These are phyloP conservation scores for Drosophila formosana DNA, from an alignment of 2,888 invertebrate species.

Conservation along the genomic window DNA sequence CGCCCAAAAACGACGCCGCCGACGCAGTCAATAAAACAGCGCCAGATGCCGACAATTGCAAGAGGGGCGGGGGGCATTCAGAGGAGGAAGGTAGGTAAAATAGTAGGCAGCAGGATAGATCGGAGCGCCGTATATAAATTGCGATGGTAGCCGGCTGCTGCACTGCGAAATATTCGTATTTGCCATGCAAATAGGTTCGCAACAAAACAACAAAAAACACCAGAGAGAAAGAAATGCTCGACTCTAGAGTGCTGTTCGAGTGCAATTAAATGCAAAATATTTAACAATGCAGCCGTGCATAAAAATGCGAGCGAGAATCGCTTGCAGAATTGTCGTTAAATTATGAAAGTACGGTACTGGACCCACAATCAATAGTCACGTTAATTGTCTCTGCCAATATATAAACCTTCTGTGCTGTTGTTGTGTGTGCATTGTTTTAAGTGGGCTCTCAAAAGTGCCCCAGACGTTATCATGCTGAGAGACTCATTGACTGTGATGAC, in stretches of 20 bases:
- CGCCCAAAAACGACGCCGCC: constrained; percentile 47
- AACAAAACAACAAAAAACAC: constrained; percentile 19
- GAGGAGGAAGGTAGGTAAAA: neutral
- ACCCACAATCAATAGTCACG: constrained; percentile 47
- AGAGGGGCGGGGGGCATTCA: neutral
- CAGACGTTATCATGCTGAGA: constrained; percentile 40
- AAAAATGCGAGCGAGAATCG: constrained; percentile 32
- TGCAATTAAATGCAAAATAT: constrained; percentile 79
- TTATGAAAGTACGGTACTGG: constrained; percentile 37
- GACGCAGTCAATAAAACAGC: constrained; percentile 69
- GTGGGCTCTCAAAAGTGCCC: constrained; percentile 47
- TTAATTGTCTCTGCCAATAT: constrained; percentile 45
- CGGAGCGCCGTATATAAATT: constrained; percentile 60
- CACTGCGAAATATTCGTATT: constrained; percentile 71
- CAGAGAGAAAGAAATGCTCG: constrained; percentile 22
- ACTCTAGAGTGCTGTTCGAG: constrained; percentile 53
- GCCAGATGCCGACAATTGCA: constrained; percentile 57
- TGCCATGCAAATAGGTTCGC: constrained; percentile 68
- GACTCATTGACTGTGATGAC: constrained; percentile 31
- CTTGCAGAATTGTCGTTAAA: constrained; percentile 36
- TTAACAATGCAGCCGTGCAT: constrained; percentile 60
- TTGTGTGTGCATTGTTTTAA: constrained; percentile 38
- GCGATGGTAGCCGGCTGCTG: constrained; percentile 40
- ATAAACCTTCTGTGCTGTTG: constrained; percentile 11
- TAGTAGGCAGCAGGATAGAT: constrained; percentile 8